Conservation (phyloP, 2,113 vertebrate species). For the Parus major region DNA sequence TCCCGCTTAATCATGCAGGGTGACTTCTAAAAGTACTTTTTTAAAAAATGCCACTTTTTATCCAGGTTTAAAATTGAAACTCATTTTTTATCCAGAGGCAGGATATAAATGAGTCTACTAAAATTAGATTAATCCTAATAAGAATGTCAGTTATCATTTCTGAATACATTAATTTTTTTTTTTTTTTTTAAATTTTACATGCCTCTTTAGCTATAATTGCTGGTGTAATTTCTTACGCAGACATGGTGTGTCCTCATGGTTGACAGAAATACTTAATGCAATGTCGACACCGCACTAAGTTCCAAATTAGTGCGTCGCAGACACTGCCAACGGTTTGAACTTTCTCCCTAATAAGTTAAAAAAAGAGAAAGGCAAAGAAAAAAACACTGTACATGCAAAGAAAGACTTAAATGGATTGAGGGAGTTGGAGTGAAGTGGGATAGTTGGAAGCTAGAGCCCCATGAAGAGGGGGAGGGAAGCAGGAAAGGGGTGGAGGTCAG, state of each 20-base stretch:
- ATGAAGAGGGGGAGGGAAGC: background rate
- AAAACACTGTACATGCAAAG: background rate
- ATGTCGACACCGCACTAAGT: background rate
- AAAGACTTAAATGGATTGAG: background rate
- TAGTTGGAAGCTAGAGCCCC: background rate
- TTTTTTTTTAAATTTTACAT: conserved; percentile 48
- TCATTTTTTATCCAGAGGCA: conserved; percentile 61
- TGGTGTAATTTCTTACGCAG: conserved; percentile 59
- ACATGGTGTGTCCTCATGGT: conserved; percentile 59
- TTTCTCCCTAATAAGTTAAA: conserved; percentile 14
- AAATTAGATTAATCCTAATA: conserved; percentile 71
- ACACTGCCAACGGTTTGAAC: background rate
- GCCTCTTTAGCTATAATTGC: conserved; percentile 66
- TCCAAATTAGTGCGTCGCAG: conserved; percentile 14
- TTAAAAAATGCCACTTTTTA: conserved; percentile 40
- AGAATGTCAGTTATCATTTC: conserved; percentile 64
- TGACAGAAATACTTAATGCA: conserved; percentile 60
- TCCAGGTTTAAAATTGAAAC: conserved; percentile 63
- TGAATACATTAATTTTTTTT: conserved; percentile 41
- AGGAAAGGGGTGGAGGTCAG: background rate
- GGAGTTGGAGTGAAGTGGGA: background rate
- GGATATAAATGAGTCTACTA: conserved; percentile 67
- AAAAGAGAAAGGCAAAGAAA: background rate
- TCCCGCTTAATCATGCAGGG: background rate
- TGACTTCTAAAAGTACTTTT: conserved; percentile 48